Evolutionary conservation across 2,113 vertebrate genomes (phyloP), one percentile per base, ranked within the genome.

Genomic region (Phyllostomus discolor): DNA sequence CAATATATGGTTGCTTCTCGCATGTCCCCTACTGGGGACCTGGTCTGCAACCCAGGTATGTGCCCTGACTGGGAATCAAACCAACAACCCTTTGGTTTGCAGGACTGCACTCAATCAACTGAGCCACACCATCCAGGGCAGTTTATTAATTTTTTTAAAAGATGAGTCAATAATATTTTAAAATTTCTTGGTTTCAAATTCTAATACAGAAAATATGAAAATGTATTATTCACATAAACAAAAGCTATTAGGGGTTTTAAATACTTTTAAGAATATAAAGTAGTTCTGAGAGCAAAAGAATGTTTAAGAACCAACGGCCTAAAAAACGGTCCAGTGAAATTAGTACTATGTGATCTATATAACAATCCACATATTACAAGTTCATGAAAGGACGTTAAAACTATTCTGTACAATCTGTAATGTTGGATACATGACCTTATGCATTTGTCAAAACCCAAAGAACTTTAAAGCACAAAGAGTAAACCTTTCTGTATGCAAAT

Each of bases 191-290:
- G 12, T 90, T 93, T 95, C 12, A 78, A 85, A 83, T 81, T 69
- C 62, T 87, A 86, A 76, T 52, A 90, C 8, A 67, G 46, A 84
- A 91, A 83, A 78, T 62, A 73, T 84, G 26, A 83, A 92, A 17
- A 80, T 14, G 33, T 52, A 83, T 79, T 48, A 95, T 7, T 20
- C 31, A 62, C 7, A 91, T 35, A 70, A 95, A 82, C 62, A 69
- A 90, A 84, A 84, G 41, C 48, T 84, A 10, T 38, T 76, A 73
- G 26, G 33, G 50, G 26, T 70, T 81, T 88, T 82, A 87, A 87
- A 66, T 66, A 81, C 14, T 91, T 86, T 81, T n/a, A 95, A 67
- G 46, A 96, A 22, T 78, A 84, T 82, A 72, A 78, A 73, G 31
- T 70, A 88, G 16, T 78, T 4, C 33, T 50, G 4, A 95, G n/a